A percentile compares a stretch with the other conserved stretches of the same genome.
Evolutionary conservation across 2,797 vertebrate genomes (phyloP).

Genomic region (Adrianichthys oophorus): DNA sequence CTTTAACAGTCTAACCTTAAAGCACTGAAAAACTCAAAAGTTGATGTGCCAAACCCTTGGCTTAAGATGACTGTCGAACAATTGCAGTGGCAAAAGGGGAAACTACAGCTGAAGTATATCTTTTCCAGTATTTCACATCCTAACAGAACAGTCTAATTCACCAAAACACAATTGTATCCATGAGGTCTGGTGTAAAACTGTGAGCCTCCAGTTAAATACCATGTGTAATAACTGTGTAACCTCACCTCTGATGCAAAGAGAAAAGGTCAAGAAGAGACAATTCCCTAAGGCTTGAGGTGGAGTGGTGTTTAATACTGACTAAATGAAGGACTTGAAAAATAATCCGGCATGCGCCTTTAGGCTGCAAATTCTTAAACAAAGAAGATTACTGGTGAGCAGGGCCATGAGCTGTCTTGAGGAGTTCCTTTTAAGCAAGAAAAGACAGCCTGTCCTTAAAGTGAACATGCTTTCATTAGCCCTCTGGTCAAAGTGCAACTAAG

Average conservation of each 20-base stretch:
- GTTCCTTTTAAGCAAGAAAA: slow-evolving; percentile 56
- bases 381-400: slow-evolving; percentile 60
- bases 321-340: slow-evolving; percentile 72
- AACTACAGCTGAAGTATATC: slow-evolving; percentile 30
- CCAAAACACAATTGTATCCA: slow-evolving; percentile 44
- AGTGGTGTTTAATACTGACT: slow-evolving; percentile 64
- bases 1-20: too few species aligned
- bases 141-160: slow-evolving; percentile 25
- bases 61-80: slow-evolving; percentile 18
- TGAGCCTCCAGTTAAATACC: slow-evolving; percentile 55
- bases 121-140: slow-evolving; percentile 33
- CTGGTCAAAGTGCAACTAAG: slow-evolving; percentile 37
- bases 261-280: slow-evolving; percentile 51
- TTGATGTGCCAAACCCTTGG: slow-evolving; percentile 8
- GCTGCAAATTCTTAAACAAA: slow-evolving; percentile 72
- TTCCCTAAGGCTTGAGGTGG: slow-evolving; percentile 51
- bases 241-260: slow-evolving; percentile 40
- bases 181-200: slow-evolving; percentile 48
- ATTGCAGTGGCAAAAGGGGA: slow-evolving; percentile 12
- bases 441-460: slow-evolving; percentile 30
- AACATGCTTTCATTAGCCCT: slow-evolving; percentile 42
- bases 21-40: slow-evolving; percentile 18
- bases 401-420: slow-evolving; percentile 57
- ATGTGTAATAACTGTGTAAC: slow-evolving; percentile 52
- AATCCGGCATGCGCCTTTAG: slow-evolving; percentile 68